These are phyloP conservation scores for Philypnodon macrostomus DNA, from an alignment of 2,797 vertebrate species.

Conservation along the genomic window DNA sequence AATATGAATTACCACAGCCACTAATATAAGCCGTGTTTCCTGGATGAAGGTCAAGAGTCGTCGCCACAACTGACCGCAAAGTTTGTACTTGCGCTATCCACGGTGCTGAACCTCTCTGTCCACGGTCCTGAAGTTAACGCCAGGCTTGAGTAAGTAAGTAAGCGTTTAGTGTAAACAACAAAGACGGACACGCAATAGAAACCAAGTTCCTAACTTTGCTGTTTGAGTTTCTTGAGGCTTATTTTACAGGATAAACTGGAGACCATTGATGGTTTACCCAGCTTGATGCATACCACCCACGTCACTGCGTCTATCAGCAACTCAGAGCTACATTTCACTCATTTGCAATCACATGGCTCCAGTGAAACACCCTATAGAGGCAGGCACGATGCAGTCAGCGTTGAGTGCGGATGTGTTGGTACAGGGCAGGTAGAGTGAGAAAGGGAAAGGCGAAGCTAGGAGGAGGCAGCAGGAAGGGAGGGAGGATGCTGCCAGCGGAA, in stretches of 20 bases:
- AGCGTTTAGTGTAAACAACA: not conserved
- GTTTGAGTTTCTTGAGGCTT: not conserved
- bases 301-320: slow-evolving; percentile 30
- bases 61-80: too few relatives aligned
- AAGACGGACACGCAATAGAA: not conserved
- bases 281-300: slow-evolving; percentile 30
- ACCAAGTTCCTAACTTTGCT: slow-evolving; percentile 1
- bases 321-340: slow-evolving; percentile 12
- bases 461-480: slow-evolving; percentile 54
- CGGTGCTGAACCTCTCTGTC: slow-evolving; percentile 20
- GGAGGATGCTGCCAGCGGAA: slow-evolving; percentile 83
- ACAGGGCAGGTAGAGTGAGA: slow-evolving; percentile 73
- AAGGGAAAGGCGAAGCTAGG: slow-evolving; percentile 41
- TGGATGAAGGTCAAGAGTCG: too few relatives aligned
- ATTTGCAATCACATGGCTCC: slow-evolving; percentile 23
- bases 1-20: too few relatives aligned
- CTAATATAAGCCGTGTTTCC: too few relatives aligned
- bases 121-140: too few relatives aligned
- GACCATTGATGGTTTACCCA: slow-evolving; percentile 38
- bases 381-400: slow-evolving; percentile 64
- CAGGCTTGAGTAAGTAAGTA: not conserved
- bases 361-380: slow-evolving; percentile 32
- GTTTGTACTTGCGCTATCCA: slow-evolving; percentile 7
- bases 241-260: slow-evolving; percentile 23
- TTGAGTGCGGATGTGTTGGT: slow-evolving; percentile 71